Base-by-base conservation (phyloP, 2,113 vertebrate genomes). In the Plecotus auritus region DNA sequence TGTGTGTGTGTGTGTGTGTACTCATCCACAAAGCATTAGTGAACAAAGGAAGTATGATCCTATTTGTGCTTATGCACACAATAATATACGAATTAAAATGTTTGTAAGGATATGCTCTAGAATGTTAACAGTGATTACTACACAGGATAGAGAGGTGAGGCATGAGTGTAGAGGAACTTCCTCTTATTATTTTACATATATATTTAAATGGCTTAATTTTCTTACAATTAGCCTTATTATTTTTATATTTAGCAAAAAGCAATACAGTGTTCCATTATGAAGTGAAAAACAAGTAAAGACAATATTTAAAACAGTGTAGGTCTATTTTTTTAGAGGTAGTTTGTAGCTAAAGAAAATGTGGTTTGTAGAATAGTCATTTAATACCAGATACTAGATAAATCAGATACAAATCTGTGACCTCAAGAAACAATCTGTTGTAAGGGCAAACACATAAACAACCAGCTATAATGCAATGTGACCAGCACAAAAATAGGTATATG, bases 201-300 rank as follows among this genome's bases (percentile, higher is more conserved):
- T 70, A 61, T 91, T 90, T 80, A 54, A 86, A 66, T 66, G 5
- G 37, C 14, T 91, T 94, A 64, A 76, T 85, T 95, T 95, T 94
- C 67, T 86, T 70, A 94, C 95, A 93, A 49, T 45, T 8, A 66
- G 17, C 7, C 6, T 83, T 40, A n/a, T 64, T 77, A 77, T 90
- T 87, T 85, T 93, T 67, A 69, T 73, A 90, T 84, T 93, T 78
- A 49, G 78, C 80, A 90, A 85, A 89, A 81, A 82, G 17, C 35
- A 76, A 88, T 28, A 70, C 10, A 67, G n/a, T 59, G n/a, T 83
- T 83, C 61, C 66, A 84, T 70, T 90, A 84, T 93, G 78, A 91
- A 67, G 12, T 89, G 28, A 86, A 91, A 92, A 89, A 78, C 12
- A 80, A 78, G n/a, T 56, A 70, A 95, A 95, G 59, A 37, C 14